Evolutionary conservation across 2,888 invertebrate species (phyloP).

Genomic region (Limenitis camilla): DNA sequence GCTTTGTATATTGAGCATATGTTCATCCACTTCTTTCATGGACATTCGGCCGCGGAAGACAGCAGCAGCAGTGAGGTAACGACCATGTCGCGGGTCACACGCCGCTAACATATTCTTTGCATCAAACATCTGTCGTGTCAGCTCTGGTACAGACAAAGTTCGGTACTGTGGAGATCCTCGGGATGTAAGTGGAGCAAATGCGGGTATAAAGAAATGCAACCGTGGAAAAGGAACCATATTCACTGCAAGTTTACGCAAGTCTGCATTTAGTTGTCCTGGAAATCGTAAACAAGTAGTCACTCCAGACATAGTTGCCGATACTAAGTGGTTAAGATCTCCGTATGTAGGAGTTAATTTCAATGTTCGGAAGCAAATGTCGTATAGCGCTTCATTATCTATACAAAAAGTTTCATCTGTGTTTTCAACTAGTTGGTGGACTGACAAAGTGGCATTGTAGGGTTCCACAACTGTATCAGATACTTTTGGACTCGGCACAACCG

Average conservation of each 20-base stretch:
- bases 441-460: constrained; percentile 2
- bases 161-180: constrained; percentile 1
- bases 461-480: constrained; percentile 4
- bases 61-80: constrained; percentile 2
- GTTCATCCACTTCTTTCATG: constrained; percentile 7
- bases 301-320: constrained; percentile 4
- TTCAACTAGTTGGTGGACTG: constrained; percentile 4
- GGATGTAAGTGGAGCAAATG: constrained; percentile 3
- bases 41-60: constrained; percentile 2
- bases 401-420: constrained; percentile 5
- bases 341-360: constrained; percentile 2
- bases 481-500: constrained; percentile 4
- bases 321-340: constrained; percentile 3
- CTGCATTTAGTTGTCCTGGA: constrained; percentile 3
- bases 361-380: constrained; percentile 2
- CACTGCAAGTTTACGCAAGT: constrained; percentile 2
- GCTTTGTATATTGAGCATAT: constrained; percentile 5
- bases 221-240: constrained; percentile 5
- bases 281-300: constrained; percentile 5
- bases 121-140: constrained; percentile 2
- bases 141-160: constrained; percentile 2
- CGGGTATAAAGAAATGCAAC: constrained; percentile 6
- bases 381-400: constrained; percentile 5
- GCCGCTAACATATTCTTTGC: constrained; percentile 3
- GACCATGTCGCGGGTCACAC: constrained; percentile 1